Evolutionary conservation across 2,888 invertebrate genomes (phyloP).

Genomic region (Exocentrus adspersus): DNA sequence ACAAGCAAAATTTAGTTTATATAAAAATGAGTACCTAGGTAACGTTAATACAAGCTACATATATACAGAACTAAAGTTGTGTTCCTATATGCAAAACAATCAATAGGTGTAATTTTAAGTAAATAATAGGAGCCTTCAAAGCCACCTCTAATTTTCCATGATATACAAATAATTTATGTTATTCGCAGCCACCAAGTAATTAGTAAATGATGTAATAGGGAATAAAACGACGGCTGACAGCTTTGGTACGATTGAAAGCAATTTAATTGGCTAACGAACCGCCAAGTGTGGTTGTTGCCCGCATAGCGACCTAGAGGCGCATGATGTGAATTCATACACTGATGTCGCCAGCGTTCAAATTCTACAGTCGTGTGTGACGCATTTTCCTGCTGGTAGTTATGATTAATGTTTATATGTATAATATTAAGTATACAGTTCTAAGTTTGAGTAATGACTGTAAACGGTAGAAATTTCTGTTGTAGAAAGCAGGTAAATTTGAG

Average conservation of each 20-base stretch:
- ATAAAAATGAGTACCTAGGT: too few relatives aligned
- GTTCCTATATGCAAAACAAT: too few relatives aligned
- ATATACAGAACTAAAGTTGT: too few relatives aligned
- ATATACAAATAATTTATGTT: conserved; percentile 28
- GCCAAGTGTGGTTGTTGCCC: conserved; percentile 53
- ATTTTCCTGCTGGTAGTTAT: not conserved
- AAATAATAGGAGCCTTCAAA: not conserved
- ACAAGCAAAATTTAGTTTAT: too few relatives aligned
- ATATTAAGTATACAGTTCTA: not conserved
- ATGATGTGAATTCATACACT: conserved; percentile 48
- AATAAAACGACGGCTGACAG: conserved; percentile 53
- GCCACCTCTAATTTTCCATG: not conserved
- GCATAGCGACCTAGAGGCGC: conserved; percentile 43
- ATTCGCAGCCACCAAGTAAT: conserved; percentile 40
- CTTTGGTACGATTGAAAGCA: conserved; percentile 55
- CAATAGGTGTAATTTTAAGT: too few relatives aligned
- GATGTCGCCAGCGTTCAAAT: conserved; percentile 7
- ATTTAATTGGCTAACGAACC: conserved; percentile 60
- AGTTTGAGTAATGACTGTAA: too few relatives aligned
- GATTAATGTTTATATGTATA: not conserved
- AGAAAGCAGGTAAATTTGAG: too few relatives aligned
- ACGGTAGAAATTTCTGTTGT: too few relatives aligned
- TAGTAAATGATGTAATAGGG: conserved; percentile 46
- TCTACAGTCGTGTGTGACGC: not conserved
- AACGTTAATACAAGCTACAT: too few relatives aligned